Percentiles rank a stretch among this genome's conserved stretches.
Evolutionary conservation across 2,113 vertebrate genomes (phyloP).

Genomic region (Mionectes macconnelli): DNA sequence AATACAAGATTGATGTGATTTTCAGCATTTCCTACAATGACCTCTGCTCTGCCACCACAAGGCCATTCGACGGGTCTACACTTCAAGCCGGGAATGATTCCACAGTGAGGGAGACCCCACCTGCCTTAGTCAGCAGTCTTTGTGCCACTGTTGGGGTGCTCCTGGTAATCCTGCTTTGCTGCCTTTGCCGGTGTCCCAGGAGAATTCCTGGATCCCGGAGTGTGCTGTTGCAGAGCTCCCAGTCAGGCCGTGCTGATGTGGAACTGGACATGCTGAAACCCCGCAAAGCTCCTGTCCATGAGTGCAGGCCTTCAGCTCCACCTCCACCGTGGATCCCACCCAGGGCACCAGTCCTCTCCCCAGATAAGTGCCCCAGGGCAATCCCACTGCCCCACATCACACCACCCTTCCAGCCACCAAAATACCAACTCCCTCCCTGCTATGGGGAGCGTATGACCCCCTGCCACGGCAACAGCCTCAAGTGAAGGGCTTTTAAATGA

Average conservation of each 20-base stretch:
- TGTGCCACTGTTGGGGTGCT: not conserved
- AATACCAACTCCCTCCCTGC: slow-evolving; percentile 15
- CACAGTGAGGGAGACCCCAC: not conserved
- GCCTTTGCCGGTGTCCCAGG: not conserved
- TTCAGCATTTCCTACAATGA: not conserved
- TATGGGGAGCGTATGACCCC: not conserved
- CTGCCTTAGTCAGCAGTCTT: slow-evolving; percentile 4
- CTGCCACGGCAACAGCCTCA: not conserved
- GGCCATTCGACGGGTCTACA: not conserved
- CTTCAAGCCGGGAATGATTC: not conserved
- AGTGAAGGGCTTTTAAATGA: not conserved
- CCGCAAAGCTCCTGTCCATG: not conserved
- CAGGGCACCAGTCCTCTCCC: not conserved
- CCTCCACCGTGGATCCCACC: not conserved
- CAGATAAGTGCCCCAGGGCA: not conserved
- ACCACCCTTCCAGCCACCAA: not conserved
- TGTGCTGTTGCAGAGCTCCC: not conserved
- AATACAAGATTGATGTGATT: slow-evolving; percentile 38
- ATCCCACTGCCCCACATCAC: not conserved
- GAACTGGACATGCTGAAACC: slow-evolving; percentile 26
- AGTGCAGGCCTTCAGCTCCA: slow-evolving; percentile 4
- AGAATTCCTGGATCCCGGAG: not conserved
- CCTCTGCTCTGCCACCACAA: not conserved
- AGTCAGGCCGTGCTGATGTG: not conserved
- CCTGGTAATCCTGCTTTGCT: not conserved